Base-by-base conservation (phyloP, 1,140 invertebrate species). In the silkworm (Bombyx mori) region DNA sequence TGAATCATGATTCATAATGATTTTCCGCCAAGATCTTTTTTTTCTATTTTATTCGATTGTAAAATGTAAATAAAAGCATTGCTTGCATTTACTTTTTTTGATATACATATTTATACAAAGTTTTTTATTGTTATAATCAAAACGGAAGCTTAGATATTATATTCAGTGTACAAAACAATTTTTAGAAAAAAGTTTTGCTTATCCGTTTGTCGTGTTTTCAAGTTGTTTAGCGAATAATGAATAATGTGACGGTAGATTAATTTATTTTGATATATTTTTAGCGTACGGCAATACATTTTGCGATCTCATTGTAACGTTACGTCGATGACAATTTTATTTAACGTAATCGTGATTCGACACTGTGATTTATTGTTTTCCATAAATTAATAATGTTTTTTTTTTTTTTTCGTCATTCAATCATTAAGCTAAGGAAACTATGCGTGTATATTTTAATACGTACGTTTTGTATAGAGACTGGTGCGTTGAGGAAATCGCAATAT, bases 101-200 rank as follows among this genome's bases (percentile, higher is more conserved):
- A 74, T 76, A 71, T 49, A 62, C 67, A 59, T 65, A 18, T 18
- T 18, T 18, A 18, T 18, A 18, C 12, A 18, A 18, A 18, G 12
- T 18, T 18, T 18, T 18, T 18, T 0, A 18, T 18, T 18, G 12
- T 18, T 18, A 18, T 18, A 0, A 18, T 18, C 12, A 18, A 18
- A 18, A 18, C 12, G 12, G 12, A 18, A 18, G 12, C 12, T 18
- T 18, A 18, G 12, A 18, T 18, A 18, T 18, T 18, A 1, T 18
- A 18, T 18, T 18, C 12, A 18, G 12, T 18, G 12, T 18, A 18
- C 12, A 18, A 18, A 18, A 66, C 53, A 70, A 76, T 77, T 50
- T 81, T 67, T 66, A 61, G 68, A 66, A 73, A 71, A 69, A 65
- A 68, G 79, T 77, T 50, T 84, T 82, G 79, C 79, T 84, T 82